Percentiles rank a stretch among this genome's conserved stretches.
Conservation (phyloP, 2,888 invertebrate genomes). For the Leucophenga maculata region DNA sequence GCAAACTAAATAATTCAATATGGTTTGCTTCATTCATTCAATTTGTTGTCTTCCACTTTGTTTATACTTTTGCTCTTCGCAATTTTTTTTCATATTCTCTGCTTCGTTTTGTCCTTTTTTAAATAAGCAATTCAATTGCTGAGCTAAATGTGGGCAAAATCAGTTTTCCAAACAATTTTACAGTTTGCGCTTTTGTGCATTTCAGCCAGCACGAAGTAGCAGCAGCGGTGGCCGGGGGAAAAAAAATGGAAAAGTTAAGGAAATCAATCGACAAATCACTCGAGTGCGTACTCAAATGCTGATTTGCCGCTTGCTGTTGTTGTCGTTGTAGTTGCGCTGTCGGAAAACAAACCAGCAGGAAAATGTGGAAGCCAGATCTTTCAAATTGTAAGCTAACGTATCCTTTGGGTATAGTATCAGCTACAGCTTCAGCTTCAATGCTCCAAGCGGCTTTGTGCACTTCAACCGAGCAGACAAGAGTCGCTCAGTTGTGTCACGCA, state of each 20-base stretch:
- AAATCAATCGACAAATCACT: constrained; percentile 71
- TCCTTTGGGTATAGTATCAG: constrained; percentile 53
- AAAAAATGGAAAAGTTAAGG: constrained; percentile 48
- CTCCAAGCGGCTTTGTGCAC: constrained; percentile 8
- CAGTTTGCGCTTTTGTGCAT: constrained; percentile 59
- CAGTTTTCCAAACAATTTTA: constrained; percentile 67
- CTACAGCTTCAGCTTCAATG: background rate
- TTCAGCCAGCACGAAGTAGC: constrained; percentile 44
- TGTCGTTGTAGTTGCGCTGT: constrained; percentile 36
- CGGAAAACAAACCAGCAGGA: background rate
- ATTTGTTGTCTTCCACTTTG: constrained; percentile 3
- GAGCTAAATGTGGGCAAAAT: constrained; percentile 66
- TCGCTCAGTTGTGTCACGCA: constrained; percentile 65
- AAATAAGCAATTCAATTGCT: constrained; percentile 66
- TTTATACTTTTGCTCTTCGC: constrained; percentile 51
- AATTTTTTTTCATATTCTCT: constrained; percentile 32
- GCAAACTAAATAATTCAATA: constrained; percentile 65
- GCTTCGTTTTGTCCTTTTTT: constrained; percentile 19
- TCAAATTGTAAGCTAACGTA: constrained; percentile 60
- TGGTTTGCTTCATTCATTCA: constrained; percentile 32
- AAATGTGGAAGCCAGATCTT: constrained; percentile 42
- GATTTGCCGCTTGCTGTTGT: constrained; percentile 12
- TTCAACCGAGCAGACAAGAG: background rate
- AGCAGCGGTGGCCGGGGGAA: constrained; percentile 49
- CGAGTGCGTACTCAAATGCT: constrained; percentile 55